phyloP scores from a whole-genome alignment of 2,113 vertebrate species.

The Catharus minimus region DNA sequence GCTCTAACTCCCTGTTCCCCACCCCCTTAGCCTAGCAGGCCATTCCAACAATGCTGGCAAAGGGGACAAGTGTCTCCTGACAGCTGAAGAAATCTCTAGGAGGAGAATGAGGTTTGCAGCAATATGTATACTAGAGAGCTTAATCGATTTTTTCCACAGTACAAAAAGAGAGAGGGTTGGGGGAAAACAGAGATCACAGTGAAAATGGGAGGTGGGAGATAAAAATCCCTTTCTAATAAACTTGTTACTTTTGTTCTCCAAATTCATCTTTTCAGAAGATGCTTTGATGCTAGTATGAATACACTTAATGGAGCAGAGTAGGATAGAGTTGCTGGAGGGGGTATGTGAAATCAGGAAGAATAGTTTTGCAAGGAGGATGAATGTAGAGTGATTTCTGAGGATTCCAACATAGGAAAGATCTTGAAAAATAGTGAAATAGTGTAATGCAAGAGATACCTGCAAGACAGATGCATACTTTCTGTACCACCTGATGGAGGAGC shows the following conservation, averaged over 20 bases:
- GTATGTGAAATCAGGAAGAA: neutral
- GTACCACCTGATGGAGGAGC: neutral
- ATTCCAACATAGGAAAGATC: neutral
- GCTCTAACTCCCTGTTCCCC: conserved; percentile 63
- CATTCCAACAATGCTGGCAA: conserved; percentile 72
- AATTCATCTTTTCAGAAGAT: conserved; percentile 40
- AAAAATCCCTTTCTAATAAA: conserved; percentile 58
- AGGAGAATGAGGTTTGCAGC: conserved; percentile 51
- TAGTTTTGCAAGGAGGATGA: conserved; percentile 23
- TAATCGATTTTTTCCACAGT: conserved; percentile 70
- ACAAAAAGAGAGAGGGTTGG: conserved; percentile 32
- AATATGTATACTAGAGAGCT: conserved; percentile 33
- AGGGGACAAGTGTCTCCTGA: conserved; percentile 74
- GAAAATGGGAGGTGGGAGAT: neutral
- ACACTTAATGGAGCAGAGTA: conserved; percentile 12
- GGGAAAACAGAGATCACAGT: conserved; percentile 5
- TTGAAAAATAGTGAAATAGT: neutral
- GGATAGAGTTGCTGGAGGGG: neutral
- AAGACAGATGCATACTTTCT: neutral
- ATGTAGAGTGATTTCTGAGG: conserved; percentile 22
- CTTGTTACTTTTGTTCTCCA: conserved; percentile 63
- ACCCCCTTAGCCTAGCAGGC: conserved; percentile 63
- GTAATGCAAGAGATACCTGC: neutral
- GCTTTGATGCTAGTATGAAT: conserved; percentile 60
- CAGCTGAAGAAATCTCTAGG: conserved; percentile 59